Evolutionary conservation across 2,797 vertebrate genomes (phyloP).

Genomic region (Alca torda): DNA sequence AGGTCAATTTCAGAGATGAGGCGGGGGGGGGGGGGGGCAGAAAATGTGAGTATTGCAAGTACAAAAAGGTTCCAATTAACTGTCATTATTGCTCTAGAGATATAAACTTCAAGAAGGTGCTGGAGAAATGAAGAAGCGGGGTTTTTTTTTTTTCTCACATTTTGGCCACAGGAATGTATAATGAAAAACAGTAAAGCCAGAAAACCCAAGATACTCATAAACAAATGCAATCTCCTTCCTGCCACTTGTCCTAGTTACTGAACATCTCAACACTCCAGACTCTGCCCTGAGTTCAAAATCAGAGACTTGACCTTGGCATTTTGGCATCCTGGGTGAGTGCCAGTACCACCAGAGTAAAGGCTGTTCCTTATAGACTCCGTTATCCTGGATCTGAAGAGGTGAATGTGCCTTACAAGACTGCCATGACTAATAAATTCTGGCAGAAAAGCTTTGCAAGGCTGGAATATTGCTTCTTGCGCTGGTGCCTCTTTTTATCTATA

Average conservation of each 20-base stretch:
- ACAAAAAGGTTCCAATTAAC: background rate
- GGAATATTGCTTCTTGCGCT: background rate
- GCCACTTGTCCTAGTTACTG: background rate
- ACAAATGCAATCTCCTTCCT: background rate
- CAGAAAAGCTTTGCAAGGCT: background rate
- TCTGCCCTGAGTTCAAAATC: background rate
- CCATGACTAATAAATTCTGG: background rate
- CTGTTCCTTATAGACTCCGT: background rate
- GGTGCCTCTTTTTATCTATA: background rate
- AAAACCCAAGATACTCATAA: background rate
- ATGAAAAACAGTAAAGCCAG: background rate
- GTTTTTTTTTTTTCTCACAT: background rate
- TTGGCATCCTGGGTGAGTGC: background rate
- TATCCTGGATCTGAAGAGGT: background rate
- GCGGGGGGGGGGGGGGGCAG: background rate
- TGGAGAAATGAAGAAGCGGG: background rate
- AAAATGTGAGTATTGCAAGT: background rate
- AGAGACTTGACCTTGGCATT: background rate
- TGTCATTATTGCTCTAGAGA: background rate
- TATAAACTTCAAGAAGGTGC: background rate
- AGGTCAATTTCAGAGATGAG: background rate
- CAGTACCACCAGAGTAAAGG: background rate
- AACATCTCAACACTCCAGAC: background rate
- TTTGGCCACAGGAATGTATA: background rate
- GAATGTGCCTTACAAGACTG: background rate